Percentiles rank a stretch among this genome's conserved stretches.
Evolutionary conservation across 2,888 invertebrate species (phyloP).

Genomic region (Xiphydria camelus): DNA sequence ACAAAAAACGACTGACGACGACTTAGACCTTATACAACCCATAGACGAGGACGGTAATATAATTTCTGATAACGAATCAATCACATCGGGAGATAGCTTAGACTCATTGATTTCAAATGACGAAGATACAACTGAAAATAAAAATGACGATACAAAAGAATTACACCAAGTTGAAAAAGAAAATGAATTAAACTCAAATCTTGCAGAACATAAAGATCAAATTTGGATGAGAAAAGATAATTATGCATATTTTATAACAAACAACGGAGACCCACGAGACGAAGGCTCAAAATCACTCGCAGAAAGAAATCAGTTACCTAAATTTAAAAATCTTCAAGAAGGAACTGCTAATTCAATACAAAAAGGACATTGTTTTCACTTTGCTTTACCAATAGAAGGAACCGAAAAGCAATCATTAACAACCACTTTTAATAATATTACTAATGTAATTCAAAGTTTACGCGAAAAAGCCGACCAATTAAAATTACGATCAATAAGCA

Average conservation of each 20-base stretch:
- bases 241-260: slow-evolving; percentile 4
- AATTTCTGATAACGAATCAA: too few species aligned
- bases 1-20: too few species aligned
- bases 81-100: too few species aligned
- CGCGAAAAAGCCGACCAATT: neutral
- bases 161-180: too few species aligned
- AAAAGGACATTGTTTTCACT: neutral
- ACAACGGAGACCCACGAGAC: slow-evolving; percentile 2
- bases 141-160: too few species aligned
- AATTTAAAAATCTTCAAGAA: neutral
- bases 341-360: neutral
- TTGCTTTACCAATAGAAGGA: neutral
- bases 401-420: neutral
- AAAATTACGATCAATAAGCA: neutral
- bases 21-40: too few species aligned
- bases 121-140: too few species aligned
- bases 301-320: neutral
- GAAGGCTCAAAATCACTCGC: neutral
- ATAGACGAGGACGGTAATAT: too few species aligned
- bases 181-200: too few species aligned
- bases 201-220: too few species aligned
- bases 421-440: neutral
- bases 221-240: too few species aligned
- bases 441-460: neutral
- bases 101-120: too few species aligned